Base-by-base conservation (phyloP, 2,113 vertebrate species). In the Passerina amoena region DNA sequence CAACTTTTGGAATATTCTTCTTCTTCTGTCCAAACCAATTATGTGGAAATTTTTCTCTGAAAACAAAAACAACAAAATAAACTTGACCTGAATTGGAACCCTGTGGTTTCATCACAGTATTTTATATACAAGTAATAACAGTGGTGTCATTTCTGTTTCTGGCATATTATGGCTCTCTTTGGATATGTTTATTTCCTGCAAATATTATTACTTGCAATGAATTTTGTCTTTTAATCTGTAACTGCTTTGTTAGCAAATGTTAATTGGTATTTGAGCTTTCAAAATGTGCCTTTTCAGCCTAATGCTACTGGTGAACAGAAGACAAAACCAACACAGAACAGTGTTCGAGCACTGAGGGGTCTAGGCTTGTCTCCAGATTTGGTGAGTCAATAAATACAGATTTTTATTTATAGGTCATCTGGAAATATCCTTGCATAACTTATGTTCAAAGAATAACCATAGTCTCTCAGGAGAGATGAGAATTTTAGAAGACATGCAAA, bases 311-410 rank as follows among this genome's bases (percentile, higher is more conserved):
- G 98, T 18, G 98, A 98, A 63, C 98, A 98, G 93, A 98, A 98
- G 94, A 98, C 98, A 61, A 98, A 98, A 85, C 98, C 98, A 54
- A 98, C 98, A 18, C 98, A 98, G 59, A 98, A 98, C 94, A 98
- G 98, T 33, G 98, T 98, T 45, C 97, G 98, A 40, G 98, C 97
- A 1, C 88, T 98, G 92, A 97, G 98, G 72, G 98, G 98, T 15
- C 90, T 98, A 47, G 98, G 98, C 60, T 94, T 98, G 85, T 98
- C 98, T 97, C 98, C 98, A 7, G 98, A 98, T 82, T 93, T 98
- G 98, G 98, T 98, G 85, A 97, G 92, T 94, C 40, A 93, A 18
- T 54, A 80, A 79, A 64, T 78, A n/a, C 21, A 76, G 35, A 24
- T 72, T 71, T 90, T 73, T 86, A 33, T 86, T 83, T 81, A 37